Percentiles rank a stretch among this genome's conserved stretches.
Conservation (phyloP, 35 echinoderm and acorn worm species). For the Heliocidaris erythrogramma region DNA sequence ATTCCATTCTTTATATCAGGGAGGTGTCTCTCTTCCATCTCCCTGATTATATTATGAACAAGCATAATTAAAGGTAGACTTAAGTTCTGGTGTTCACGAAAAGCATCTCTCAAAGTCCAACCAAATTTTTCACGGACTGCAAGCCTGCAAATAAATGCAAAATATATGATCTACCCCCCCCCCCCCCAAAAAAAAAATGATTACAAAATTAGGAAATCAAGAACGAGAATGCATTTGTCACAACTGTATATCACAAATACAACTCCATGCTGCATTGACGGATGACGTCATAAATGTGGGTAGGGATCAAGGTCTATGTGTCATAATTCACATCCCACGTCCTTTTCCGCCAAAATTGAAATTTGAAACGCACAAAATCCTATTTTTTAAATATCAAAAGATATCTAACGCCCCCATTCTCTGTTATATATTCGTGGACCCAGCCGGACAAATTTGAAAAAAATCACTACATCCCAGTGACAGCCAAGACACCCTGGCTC, state of each 20-base stretch:
- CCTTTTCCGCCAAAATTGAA: neutral
- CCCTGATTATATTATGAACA: too few relatives aligned
- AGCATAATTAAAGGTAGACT: too few relatives aligned
- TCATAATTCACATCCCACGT: neutral
- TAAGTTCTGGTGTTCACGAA: too few relatives aligned
- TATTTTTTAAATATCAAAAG: neutral
- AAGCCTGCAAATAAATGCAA: too few relatives aligned
- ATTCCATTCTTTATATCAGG: too few relatives aligned
- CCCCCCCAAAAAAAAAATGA: neutral
- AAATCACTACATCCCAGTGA: neutral
- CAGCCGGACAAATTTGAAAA: neutral
- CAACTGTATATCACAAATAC: neutral
- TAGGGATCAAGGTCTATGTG: neutral
- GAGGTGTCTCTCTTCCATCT: too few relatives aligned
- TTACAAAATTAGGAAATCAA: neutral
- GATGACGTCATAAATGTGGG: neutral
- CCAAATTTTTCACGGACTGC: too few relatives aligned
- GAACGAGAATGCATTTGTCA: neutral
- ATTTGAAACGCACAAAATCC: neutral
- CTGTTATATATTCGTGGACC: neutral
- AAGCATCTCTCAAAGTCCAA: too few relatives aligned
- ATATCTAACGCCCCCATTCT: neutral
- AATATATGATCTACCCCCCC: too few relatives aligned
- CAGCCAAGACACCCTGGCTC: neutral
- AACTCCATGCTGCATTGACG: neutral